These are phyloP conservation scores for Caerostris extrusa DNA, from an alignment of 1,140 invertebrate species.

Conservation along the genomic window DNA sequence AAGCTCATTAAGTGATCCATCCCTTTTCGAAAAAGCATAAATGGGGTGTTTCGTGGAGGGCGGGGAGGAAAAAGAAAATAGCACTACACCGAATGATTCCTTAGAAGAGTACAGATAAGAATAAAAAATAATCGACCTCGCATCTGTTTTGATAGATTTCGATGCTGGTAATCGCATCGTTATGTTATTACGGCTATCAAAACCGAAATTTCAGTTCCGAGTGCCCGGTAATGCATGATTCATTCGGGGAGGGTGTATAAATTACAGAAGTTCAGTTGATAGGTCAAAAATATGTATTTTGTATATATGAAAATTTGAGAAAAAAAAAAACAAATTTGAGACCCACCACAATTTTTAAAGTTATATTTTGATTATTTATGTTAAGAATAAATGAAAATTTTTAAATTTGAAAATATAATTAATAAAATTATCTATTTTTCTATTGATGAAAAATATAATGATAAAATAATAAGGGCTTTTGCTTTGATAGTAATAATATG, in stretches of 20 bases:
- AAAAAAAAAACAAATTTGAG: no score
- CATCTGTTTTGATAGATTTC: constrained; percentile 45
- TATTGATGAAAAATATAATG: no score
- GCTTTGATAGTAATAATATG: no score
- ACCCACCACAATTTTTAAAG: no score
- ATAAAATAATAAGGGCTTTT: no score
- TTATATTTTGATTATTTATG: no score
- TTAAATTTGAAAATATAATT: no score
- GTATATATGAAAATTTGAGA: no score
- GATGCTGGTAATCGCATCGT: constrained; percentile 50
- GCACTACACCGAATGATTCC: constrained; percentile 11
- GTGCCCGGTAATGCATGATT: background rate
- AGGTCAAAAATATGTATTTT: no score
- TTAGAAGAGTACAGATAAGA: background rate
- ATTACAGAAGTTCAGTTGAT: background rate
- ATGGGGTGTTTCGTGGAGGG: constrained; percentile 40
- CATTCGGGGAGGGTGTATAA: background rate
- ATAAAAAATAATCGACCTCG: constrained; percentile 35
- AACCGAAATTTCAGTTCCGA: background rate
- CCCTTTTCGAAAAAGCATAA: background rate
- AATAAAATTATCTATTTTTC: no score
- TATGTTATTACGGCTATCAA: constrained; percentile 51
- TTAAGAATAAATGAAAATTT: no score
- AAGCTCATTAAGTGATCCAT: constrained; percentile 32
- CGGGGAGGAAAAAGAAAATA: background rate